Conservation (phyloP, 1,140 invertebrate genomes). For the Apis mellifera region DNA sequence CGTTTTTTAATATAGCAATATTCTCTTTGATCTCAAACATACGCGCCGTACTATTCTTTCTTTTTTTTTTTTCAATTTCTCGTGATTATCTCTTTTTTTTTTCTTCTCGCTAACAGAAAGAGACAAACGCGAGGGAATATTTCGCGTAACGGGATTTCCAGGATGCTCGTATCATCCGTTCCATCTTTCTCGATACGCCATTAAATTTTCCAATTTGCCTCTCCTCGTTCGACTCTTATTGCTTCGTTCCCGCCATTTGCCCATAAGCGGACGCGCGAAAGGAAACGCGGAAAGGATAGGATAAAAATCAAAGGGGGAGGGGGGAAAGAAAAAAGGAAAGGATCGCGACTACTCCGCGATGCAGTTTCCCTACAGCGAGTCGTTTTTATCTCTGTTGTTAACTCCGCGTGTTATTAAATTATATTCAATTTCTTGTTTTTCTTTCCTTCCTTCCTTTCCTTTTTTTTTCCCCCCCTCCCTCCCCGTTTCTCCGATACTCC, state of each 20-base stretch:
- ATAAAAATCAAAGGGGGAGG: neutral
- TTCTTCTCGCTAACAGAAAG: neutral
- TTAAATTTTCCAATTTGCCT: conserved; percentile 45
- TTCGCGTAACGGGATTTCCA: neutral
- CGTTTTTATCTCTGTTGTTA: conserved; percentile 14
- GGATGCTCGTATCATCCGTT: neutral
- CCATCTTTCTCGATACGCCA: conserved; percentile 3
- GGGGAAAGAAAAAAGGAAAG: neutral
- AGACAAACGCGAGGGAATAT: neutral
- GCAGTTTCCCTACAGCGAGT: neutral
- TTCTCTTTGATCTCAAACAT: neutral
- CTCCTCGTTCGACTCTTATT: conserved; percentile 34
- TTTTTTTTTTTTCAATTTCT: neutral
- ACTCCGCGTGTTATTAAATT: too few species aligned
- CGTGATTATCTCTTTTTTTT: neutral
- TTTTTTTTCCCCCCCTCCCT: neutral
- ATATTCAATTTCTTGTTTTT: too few species aligned
- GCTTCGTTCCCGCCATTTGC: conserved; percentile 1
- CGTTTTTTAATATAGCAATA: conserved; percentile 1
- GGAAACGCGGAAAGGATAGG: neutral
- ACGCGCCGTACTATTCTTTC: neutral
- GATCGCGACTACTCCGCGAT: neutral
- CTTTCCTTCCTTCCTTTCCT: too few species aligned
- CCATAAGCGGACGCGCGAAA: conserved; percentile 4
- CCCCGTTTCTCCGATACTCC: neutral